phyloP scores from a whole-genome alignment of 2,888 invertebrate species.

The Macrosiphum euphorbiae region DNA sequence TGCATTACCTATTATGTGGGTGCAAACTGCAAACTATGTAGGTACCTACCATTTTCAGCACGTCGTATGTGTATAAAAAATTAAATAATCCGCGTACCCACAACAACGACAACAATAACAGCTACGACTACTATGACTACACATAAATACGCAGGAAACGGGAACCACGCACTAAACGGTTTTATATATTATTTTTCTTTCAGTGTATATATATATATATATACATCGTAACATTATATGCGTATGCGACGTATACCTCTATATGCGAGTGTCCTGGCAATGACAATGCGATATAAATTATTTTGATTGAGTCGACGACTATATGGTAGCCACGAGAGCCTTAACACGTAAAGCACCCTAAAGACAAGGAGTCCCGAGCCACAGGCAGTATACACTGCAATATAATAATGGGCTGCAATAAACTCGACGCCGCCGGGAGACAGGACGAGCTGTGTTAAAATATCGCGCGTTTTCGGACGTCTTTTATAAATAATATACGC shows the following conservation, averaged over 20 bases:
- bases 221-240: too few relatives aligned
- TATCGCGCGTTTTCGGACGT: constrained; percentile 44
- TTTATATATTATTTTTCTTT: not conserved
- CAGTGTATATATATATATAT: not conserved
- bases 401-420: constrained; percentile 19
- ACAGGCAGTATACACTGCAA: not conserved
- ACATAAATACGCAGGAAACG: not conserved
- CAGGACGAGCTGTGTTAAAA: constrained; percentile 43
- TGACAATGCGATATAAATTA: not conserved
- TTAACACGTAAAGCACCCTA: not conserved
- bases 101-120: too few relatives aligned
- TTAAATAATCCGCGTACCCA: not conserved
- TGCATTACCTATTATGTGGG: not conserved
- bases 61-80: not conserved
- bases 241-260: not conserved
- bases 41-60: not conserved
- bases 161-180: not conserved
- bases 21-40: not conserved
- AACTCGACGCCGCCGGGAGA: not conserved
- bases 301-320: constrained; percentile 16
- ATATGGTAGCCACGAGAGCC: not conserved
- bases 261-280: not conserved
- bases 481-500: constrained; percentile 41
- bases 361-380: constrained; percentile 14
- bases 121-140: not conserved